A percentile compares a stretch with the other conserved stretches of the same genome.
These are phyloP conservation scores for Peromyscus maniculatus DNA, from an alignment of 2,113 vertebrate genomes.

Conservation along the genomic window DNA sequence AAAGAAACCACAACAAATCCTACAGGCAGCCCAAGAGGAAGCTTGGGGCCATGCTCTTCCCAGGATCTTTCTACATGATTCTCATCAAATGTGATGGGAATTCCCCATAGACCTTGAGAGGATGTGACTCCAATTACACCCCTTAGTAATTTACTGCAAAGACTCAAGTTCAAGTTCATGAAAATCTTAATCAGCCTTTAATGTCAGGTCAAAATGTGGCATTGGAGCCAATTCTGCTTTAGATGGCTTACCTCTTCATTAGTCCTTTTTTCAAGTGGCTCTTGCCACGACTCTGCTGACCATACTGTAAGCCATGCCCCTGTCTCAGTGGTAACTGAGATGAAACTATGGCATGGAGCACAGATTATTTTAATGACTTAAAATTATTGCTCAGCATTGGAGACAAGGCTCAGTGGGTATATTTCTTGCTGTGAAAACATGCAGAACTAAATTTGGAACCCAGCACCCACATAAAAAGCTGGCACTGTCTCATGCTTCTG, in stretches of 20 bases:
- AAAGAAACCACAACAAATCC: constrained; percentile 76
- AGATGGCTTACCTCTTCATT: not conserved
- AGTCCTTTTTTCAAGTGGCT: not conserved
- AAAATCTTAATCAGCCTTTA: constrained; percentile 60
- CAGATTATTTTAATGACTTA: constrained; percentile 55
- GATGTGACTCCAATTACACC: constrained; percentile 72
- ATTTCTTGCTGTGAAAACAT: not conserved
- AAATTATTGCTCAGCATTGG: not conserved
- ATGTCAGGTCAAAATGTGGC: not conserved
- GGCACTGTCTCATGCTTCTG: not conserved
- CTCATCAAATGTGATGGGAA: constrained; percentile 74
- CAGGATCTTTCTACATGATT: constrained; percentile 81
- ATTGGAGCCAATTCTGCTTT: constrained; percentile 23
- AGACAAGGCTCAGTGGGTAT: not conserved
- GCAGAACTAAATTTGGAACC: not conserved
- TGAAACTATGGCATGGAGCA: not conserved
- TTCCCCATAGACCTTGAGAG: constrained; percentile 72
- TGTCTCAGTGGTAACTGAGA: not conserved
- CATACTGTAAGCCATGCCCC: not conserved
- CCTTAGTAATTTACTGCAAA: constrained; percentile 37
- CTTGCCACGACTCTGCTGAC: constrained; percentile 45
- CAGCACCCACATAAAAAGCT: not conserved
- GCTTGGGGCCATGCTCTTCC: constrained; percentile 77
- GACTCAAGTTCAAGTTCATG: constrained; percentile 63
- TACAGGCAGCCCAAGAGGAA: constrained; percentile 69